phyloP scores from a whole-genome alignment of 2,113 vertebrate genomes.

The Natator depressus region DNA sequence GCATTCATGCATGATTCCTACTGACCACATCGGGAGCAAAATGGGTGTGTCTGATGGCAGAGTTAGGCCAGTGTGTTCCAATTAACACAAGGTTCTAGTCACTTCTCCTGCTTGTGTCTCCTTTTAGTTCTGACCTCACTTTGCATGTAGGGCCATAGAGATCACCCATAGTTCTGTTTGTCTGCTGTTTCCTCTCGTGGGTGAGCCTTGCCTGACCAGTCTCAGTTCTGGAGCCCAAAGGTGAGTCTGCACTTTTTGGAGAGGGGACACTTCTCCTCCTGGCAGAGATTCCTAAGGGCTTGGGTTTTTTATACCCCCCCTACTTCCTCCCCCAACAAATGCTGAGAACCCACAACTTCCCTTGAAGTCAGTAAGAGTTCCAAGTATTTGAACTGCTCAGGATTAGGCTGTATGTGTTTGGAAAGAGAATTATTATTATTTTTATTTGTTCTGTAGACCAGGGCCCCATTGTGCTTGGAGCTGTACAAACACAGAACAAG shows the following conservation, averaged over 20 bases:
- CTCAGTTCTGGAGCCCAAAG: conserved; percentile 18
- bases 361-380: neutral
- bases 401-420: neutral
- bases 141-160: too few species aligned
- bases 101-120: too few species aligned
- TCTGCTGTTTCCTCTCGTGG: too few species aligned
- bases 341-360: neutral
- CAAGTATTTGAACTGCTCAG: neutral
- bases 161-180: too few species aligned
- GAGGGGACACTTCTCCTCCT: neutral
- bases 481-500: neutral
- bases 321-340: neutral
- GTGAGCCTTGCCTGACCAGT: too few species aligned
- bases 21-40: too few species aligned
- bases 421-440: neutral
- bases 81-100: too few species aligned
- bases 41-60: too few species aligned
- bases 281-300: neutral
- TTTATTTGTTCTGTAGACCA: neutral
- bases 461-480: neutral
- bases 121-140: too few species aligned
- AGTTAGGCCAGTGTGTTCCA: too few species aligned
- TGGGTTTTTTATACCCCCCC: neutral
- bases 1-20: too few species aligned
- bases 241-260: neutral